Percentiles rank a stretch among this genome's conserved stretches.
These are phyloP conservation scores for Lycaena phlaeas DNA, from an alignment of 2,888 invertebrate genomes.

Conservation along the genomic window DNA sequence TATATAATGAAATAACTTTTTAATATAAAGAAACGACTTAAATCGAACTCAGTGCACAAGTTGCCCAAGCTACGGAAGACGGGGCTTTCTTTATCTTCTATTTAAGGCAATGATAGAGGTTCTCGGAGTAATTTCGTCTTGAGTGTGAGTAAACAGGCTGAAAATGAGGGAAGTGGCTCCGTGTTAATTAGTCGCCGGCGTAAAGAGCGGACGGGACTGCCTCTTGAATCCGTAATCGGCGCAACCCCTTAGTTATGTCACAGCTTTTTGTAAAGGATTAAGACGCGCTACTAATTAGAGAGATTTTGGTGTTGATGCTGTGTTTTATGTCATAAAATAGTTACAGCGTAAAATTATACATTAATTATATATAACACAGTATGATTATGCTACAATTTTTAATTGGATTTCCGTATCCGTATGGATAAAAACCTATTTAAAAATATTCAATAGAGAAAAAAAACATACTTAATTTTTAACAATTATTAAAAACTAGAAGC, in stretches of 20 bases:
- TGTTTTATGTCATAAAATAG: too few species aligned
- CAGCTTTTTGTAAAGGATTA: conserved; percentile 35
- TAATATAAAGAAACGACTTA: not conserved
- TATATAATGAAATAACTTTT: too few species aligned
- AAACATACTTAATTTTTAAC: too few species aligned
- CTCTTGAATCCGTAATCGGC: conserved; percentile 56
- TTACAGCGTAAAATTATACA: too few species aligned
- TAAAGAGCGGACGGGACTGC: conserved; percentile 27
- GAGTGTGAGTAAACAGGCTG: conserved; percentile 47
- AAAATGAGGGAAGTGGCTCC: conserved; percentile 35
- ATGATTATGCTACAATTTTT: too few species aligned
- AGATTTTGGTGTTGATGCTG: too few species aligned
- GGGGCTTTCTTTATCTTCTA: conserved; percentile 17
- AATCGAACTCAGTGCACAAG: not conserved
- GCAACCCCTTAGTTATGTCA: conserved; percentile 37
- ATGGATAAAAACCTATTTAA: too few species aligned
- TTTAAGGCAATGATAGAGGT: conserved; percentile 24
- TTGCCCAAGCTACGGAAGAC: not conserved
- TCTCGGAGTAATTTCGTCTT: conserved; percentile 36
- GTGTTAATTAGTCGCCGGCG: conserved; percentile 48
- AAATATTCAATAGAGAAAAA: too few species aligned
- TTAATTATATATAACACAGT: too few species aligned
- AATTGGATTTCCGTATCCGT: too few species aligned
- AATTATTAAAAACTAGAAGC: too few species aligned
- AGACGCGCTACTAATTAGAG: conserved; percentile 42